A percentile compares a stretch with the other conserved stretches of the same genome.
Evolutionary conservation across 2,888 invertebrate species (phyloP).

Genomic region (Sepioteuthis lessoniana): DNA sequence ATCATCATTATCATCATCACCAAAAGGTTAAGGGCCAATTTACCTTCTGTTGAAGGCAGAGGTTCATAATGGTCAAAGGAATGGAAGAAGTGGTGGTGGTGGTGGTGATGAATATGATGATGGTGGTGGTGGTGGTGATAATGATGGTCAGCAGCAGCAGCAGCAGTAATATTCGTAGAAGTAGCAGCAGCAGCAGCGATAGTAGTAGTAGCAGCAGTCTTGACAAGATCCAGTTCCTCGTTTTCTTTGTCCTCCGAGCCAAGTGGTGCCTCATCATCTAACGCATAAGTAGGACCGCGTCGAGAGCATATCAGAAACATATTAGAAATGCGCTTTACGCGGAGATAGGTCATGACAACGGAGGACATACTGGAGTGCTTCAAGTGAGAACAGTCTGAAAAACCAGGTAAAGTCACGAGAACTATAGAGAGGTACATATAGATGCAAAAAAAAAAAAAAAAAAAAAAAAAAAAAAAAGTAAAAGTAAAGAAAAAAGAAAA

Average conservation of each 20-base stretch:
- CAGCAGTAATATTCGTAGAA: neutral
- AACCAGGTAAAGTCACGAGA: neutral
- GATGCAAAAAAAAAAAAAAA: neutral
- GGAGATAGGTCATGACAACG: conserved; percentile 40
- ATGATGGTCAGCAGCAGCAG: neutral
- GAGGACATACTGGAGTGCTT: conserved; percentile 37
- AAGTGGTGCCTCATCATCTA: conserved; percentile 34
- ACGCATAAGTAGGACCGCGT: neutral
- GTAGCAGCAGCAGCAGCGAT: neutral
- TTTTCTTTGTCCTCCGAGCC: neutral
- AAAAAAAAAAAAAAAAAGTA: neutral
- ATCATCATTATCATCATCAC: neutral
- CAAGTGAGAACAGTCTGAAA: conserved; percentile 14
- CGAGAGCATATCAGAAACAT: conserved; percentile 41
- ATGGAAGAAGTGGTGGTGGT: conserved; percentile 34
- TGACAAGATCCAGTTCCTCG: neutral
- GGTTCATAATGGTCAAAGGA: neutral
- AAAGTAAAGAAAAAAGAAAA: neutral
- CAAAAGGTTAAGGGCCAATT: neutral
- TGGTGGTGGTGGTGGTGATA: neutral
- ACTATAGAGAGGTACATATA: neutral
- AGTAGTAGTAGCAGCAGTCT: neutral
- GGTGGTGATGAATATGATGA: neutral
- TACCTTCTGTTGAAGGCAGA: conserved; percentile 47
- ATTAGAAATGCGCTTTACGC: conserved; percentile 24